phyloP scores from a whole-genome alignment of 92 coral and sea anemone genomes.

The Actinostola sp. region DNA sequence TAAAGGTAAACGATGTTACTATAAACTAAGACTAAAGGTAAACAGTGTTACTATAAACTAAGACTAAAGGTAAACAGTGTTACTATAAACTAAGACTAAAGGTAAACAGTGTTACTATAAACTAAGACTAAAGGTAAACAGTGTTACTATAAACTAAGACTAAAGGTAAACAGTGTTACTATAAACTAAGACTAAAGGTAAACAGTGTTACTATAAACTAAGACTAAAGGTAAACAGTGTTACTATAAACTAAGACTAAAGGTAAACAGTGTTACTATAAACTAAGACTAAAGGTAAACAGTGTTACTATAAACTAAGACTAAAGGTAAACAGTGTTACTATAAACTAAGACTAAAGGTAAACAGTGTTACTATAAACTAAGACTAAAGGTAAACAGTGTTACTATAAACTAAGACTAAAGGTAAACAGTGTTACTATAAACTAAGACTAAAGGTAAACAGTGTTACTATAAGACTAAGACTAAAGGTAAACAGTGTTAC shows the following conservation, averaged over 20 bases:
- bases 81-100: too few relatives aligned
- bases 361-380: too few relatives aligned
- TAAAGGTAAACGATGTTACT: neutral
- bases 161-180: conserved; percentile 84
- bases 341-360: conserved; percentile 88
- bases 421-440: conserved; percentile 95
- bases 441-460: conserved; percentile 81
- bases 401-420: too few relatives aligned
- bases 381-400: neutral
- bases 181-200: neutral
- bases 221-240: too few relatives aligned
- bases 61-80: conserved; percentile 81
- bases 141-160: conserved; percentile 86
- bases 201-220: neutral
- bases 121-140: too few relatives aligned
- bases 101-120: neutral
- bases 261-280: too few relatives aligned
- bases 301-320: too few relatives aligned
- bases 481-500: neutral
- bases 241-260: conserved; percentile 86
- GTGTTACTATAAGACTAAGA: too few relatives aligned
- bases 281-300: neutral
- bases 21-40: too few relatives aligned
- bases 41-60: conserved; percentile 92
- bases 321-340: conserved; percentile 96